phyloP scores from a whole-genome alignment of 2,888 invertebrate species.

The Hypercompe scribonia region DNA sequence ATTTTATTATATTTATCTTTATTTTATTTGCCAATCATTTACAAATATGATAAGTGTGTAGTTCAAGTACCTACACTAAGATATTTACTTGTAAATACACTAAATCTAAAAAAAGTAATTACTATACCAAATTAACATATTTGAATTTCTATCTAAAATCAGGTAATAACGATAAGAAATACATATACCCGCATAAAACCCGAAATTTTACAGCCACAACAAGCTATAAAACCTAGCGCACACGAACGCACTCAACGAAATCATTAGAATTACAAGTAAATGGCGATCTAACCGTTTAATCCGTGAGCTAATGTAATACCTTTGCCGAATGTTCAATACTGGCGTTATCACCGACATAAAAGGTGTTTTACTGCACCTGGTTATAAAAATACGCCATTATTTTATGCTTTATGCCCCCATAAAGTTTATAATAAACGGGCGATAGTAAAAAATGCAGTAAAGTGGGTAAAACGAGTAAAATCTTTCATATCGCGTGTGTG shows the following conservation, averaged over 20 bases:
- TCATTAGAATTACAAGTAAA: conserved; percentile 23
- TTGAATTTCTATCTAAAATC: not conserved
- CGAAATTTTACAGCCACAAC: conserved; percentile 11
- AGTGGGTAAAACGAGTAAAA: conserved; percentile 47
- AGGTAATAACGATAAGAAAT: conserved; percentile 2
- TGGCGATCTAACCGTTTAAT: conserved; percentile 31
- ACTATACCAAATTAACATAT: not conserved
- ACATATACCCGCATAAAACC: not conserved
- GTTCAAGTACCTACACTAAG: not conserved
- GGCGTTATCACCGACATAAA: conserved; percentile 77
- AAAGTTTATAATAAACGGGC: conserved; percentile 84
- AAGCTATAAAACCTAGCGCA: conserved; percentile 16
- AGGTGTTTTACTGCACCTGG: conserved; percentile 81
- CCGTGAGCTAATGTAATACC: conserved; percentile 53
- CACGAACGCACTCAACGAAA: conserved; percentile 11
- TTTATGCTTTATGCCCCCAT: conserved; percentile 80
- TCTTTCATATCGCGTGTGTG: conserved; percentile 72
- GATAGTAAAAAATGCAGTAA: conserved; percentile 75
- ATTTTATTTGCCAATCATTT: not conserved
- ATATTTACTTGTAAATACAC: not conserved
- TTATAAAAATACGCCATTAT: conserved; percentile 82
- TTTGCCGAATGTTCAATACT: conserved; percentile 62
- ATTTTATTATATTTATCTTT: too few relatives aligned
- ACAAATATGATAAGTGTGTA: too few relatives aligned
- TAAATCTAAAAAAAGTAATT: not conserved